phyloP scores from a whole-genome alignment of 2,888 invertebrate genomes.

The Dastarcus helophoroides region DNA sequence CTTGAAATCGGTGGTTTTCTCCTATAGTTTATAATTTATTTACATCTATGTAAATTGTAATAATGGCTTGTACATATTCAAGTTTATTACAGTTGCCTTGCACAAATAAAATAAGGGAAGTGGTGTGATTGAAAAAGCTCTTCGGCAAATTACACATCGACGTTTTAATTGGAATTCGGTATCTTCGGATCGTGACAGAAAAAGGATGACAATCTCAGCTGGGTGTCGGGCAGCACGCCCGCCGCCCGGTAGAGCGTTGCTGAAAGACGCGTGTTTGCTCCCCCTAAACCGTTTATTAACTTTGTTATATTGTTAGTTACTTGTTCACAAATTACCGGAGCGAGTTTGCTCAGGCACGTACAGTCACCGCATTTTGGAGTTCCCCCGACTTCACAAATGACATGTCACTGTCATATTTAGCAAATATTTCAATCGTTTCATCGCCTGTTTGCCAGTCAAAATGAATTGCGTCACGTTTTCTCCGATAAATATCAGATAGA shows the following conservation, averaged over 20 bases:
- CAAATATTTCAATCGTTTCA: constrained; percentile 26
- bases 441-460: constrained; percentile 14
- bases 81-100: too few species aligned
- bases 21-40: too few species aligned
- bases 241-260: constrained; percentile 9
- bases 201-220: constrained; percentile 7
- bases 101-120: too few species aligned
- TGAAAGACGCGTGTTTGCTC: constrained; percentile 24
- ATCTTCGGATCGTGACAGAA: constrained; percentile 3
- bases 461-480: constrained; percentile 10
- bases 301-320: constrained; percentile 38
- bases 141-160: too few species aligned
- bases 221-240: constrained; percentile 13
- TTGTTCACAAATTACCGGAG: constrained; percentile 34
- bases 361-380: constrained; percentile 22
- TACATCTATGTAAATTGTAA: too few species aligned
- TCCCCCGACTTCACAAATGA: constrained; percentile 15
- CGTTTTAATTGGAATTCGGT: too few species aligned
- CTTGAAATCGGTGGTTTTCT: too few species aligned
- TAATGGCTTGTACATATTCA: too few species aligned
- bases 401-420: constrained; percentile 25
- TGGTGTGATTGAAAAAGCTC: too few species aligned
- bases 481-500: too few species aligned
- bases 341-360: constrained; percentile 31
- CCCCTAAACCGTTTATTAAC: constrained; percentile 28